Conservation (phyloP, 2,797 vertebrate species). For the Tragelaphus eurycerus region DNA sequence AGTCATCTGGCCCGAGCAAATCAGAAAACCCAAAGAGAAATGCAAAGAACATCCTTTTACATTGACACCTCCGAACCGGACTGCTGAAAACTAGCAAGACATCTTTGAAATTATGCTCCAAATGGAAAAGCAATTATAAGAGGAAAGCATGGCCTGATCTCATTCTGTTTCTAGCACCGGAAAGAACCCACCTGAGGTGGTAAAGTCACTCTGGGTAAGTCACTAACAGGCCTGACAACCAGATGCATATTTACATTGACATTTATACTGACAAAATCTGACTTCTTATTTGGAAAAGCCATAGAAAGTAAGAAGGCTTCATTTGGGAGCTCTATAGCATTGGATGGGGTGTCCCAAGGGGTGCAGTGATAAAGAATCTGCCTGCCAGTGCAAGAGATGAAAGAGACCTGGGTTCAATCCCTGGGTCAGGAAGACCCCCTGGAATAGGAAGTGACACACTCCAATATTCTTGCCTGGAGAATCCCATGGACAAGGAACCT, state of each 20-base stretch:
- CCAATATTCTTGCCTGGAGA: background rate
- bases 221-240: background rate
- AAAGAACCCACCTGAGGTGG: background rate
- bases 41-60: background rate
- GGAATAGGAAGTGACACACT: background rate
- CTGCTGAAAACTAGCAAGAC: background rate
- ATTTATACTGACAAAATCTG: background rate
- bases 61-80: background rate
- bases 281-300: background rate
- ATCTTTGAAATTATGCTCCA: background rate
- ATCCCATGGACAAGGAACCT: background rate
- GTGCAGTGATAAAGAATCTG: background rate
- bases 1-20: background rate
- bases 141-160: background rate
- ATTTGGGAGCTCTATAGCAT: background rate
- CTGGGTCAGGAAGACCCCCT: background rate
- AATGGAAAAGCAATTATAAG: background rate
- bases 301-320: background rate
- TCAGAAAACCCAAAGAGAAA: background rate
- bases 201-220: background rate
- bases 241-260: background rate
- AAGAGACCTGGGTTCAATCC: background rate
- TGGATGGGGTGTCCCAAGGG: background rate
- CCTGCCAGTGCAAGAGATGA: background rate
- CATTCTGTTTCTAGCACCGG: too few relatives aligned